phyloP scores from a whole-genome alignment of 2,113 vertebrate species.

The Acinonyx jubatus region DNA sequence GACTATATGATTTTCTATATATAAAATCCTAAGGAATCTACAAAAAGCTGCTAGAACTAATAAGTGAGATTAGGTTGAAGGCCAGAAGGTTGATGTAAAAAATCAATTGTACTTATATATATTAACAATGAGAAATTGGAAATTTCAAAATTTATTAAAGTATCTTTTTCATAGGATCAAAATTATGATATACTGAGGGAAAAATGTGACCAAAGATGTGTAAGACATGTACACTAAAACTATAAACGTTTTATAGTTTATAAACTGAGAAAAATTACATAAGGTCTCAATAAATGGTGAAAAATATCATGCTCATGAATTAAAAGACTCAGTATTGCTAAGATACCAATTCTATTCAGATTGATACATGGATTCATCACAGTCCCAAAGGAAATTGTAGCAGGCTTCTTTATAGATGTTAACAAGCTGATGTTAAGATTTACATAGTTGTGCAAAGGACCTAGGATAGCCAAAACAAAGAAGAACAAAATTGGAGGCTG shows the following conservation, averaged over 20 bases:
- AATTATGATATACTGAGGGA: not conserved
- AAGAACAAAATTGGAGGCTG: not conserved
- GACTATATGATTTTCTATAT: not conserved
- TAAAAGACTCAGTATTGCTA: not conserved
- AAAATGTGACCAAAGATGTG: not conserved
- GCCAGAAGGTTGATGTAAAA: not conserved
- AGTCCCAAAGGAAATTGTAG: not conserved
- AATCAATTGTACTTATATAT: not conserved
- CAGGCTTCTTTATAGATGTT: not conserved
- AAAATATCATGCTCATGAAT: not conserved
- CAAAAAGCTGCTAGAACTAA: not conserved
- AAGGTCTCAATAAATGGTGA: not conserved
- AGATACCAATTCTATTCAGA: not conserved
- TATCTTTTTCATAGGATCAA: not conserved
- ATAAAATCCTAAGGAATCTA: not conserved
- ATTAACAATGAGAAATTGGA: not conserved
- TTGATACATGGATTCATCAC: not conserved
- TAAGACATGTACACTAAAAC: not conserved
- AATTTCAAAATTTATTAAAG: constrained; percentile 16
- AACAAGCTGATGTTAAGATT: not conserved
- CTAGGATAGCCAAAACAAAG: not conserved
- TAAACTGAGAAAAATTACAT: not conserved
- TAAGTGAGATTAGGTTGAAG: not conserved
- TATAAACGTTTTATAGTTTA: not conserved
- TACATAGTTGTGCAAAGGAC: not conserved